Evolutionary conservation across 2,113 vertebrate genomes (phyloP), one percentile per base, ranked within the genome.

Genomic region (Noturus placidus): DNA sequence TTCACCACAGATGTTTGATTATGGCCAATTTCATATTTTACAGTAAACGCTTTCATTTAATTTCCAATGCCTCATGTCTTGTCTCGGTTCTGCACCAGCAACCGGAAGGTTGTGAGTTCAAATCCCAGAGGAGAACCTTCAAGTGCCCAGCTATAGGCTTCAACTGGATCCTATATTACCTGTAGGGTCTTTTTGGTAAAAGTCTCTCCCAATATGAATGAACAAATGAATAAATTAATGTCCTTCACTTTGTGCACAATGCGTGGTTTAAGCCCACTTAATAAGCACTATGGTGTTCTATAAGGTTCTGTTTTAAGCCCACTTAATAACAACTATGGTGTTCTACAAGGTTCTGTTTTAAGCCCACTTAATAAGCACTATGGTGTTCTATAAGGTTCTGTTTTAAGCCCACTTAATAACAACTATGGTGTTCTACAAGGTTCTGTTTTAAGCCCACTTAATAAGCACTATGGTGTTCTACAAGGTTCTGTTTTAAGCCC

Each of bases 1-100:
- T 72, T 57, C 54, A 59, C 30, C 65, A 84, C 65, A 35, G 67
- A 84, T 72, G 46, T 57, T 74, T 85, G 33, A 85, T 85, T 57
- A 85, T 52, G 1, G 42, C 3, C 30, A 56, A 54, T 25, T 84
- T 72, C n/a, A 57, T 14, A 35, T 38, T 72, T 72, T 56, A 35
- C 67, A 72, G 50, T 72, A 54, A 70, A 84, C 10, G 22, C 10
- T 35, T 81, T 59, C 20, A 22, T 81, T 84, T 84, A 52, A 33
- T 42, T 56, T 13, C 20, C 5, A 69, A n/a, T 52, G 42, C 27
- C 25, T 67, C 3, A 1, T 80, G 50, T 80, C 19, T 56, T 59
- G 1, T 35, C 54, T 81, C 38, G 20, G n/a, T 5, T 80, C n/a
- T 57, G n/a, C 50, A 80, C 78, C 17, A 57, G 52, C 52, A 13